A percentile compares a stretch with the other conserved stretches of the same genome.
Conservation (phyloP, 1,140 invertebrate genomes). For the Drosophila repleta region DNA sequence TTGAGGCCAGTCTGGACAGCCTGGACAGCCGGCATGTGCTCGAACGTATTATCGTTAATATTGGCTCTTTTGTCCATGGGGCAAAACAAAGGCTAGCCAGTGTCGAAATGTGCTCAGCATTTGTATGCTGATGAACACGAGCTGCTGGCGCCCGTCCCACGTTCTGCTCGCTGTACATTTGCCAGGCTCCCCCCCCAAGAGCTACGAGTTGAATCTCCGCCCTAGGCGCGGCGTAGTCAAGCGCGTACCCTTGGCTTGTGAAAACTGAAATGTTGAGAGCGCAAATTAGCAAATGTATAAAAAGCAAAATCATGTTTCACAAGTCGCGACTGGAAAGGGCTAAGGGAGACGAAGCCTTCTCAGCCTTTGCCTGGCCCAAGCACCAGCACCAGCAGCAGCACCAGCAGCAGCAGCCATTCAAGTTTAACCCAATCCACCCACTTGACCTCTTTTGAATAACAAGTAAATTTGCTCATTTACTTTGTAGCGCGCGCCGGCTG, state of each 20-base stretch:
- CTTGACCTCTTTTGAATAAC: conserved; percentile 77
- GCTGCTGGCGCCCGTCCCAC: background rate
- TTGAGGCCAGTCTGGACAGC: background rate
- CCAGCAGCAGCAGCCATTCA: conserved; percentile 15
- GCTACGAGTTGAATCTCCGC: background rate
- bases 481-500: conserved; percentile 41
- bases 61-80: conserved; percentile 26
- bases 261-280: conserved; percentile 70
- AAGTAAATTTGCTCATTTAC: conserved; percentile 67
- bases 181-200: background rate
- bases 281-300: conserved; percentile 76
- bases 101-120: background rate
- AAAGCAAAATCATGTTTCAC: conserved; percentile 81
- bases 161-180: background rate
- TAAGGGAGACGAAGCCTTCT: background rate
- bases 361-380: background rate
- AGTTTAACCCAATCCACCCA: conserved; percentile 49
- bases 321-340: conserved; percentile 48
- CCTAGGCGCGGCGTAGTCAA: background rate
- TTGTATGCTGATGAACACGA: conserved; percentile 35
- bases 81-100: conserved; percentile 31
- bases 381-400: conserved; percentile 9
- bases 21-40: conserved; percentile 3
- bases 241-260: conserved; percentile 49
- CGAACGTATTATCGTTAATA: conserved; percentile 30